Evolutionary conservation across 2,113 vertebrate species (phyloP).

Genomic region (Podilymbus podiceps): DNA sequence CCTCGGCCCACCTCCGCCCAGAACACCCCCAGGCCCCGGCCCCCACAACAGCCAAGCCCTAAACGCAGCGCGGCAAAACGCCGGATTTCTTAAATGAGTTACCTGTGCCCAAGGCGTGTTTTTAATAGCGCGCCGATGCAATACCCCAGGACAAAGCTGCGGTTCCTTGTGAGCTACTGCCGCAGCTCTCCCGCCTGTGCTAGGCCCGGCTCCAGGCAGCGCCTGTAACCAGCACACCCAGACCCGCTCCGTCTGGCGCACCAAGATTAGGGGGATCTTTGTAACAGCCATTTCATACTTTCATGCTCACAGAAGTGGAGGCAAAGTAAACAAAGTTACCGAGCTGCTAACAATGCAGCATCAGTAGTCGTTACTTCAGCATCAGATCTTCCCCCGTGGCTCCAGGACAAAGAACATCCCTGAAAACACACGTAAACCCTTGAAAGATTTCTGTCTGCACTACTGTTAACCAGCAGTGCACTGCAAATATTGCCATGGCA

Average conservation of each 20-base stretch:
- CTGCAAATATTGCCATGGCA: accelerated
- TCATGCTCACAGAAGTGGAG: too few species aligned
- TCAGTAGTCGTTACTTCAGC: neutral
- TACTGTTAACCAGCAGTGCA: too few species aligned
- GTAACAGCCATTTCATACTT: accelerated
- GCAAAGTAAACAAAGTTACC: neutral
- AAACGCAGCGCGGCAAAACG: accelerated
- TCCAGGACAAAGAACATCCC: neutral
- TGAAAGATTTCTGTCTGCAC: accelerated
- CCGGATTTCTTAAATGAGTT: accelerated
- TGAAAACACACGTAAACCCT: neutral
- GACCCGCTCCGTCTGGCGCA: too few species aligned
- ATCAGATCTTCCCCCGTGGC: accelerated
- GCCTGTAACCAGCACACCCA: too few species aligned
- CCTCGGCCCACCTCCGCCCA: too few species aligned
- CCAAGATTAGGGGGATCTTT: accelerated
- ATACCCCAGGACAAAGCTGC: neutral
- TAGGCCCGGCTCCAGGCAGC: accelerated
- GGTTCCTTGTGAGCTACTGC: too few species aligned
- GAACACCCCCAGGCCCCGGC: too few species aligned
- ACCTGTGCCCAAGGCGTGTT: accelerated
- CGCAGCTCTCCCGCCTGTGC: neutral
- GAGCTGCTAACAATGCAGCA: neutral
- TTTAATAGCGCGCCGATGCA: too few species aligned
- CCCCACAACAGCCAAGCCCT: too few species aligned